Percentiles rank a stretch among this genome's conserved stretches.
Conservation (phyloP, 2,113 vertebrate species). For the Brachyistius frenatus region DNA sequence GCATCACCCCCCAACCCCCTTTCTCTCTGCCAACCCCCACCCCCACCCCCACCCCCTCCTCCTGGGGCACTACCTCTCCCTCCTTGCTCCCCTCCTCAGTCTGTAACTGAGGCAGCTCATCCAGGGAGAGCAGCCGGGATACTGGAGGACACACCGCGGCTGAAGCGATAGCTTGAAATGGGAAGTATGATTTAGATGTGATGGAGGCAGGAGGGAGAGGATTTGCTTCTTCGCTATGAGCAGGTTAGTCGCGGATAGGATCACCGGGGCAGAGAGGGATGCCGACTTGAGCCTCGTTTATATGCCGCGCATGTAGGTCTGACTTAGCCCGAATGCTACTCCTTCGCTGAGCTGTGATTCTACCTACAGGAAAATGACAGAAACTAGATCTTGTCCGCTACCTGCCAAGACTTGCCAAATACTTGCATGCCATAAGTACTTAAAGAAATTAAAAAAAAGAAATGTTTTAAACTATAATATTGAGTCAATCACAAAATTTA, state of each 20-base stretch:
- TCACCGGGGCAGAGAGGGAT: background rate
- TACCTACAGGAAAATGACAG: background rate
- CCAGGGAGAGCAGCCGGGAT: constrained; percentile 8
- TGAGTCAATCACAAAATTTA: too few relatives aligned
- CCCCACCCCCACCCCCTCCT: background rate
- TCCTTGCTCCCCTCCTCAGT: background rate
- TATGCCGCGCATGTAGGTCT: constrained; percentile 30
- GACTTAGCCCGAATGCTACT: constrained; percentile 9
- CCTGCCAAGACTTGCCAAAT: too few relatives aligned
- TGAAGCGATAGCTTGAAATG: constrained; percentile 19
- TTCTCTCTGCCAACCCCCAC: background rate
- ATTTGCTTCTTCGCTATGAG: constrained; percentile 26
- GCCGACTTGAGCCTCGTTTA: constrained; percentile 26
- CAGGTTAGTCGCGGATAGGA: constrained; percentile 54
- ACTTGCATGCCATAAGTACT: too few relatives aligned
- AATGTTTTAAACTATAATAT: too few relatives aligned
- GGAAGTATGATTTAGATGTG: constrained; percentile 12
- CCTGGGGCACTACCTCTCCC: constrained; percentile 10
- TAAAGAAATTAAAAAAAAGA: too few relatives aligned
- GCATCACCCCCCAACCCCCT: constrained; percentile 17
- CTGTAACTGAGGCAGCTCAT: background rate
- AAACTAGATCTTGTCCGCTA: too few relatives aligned
- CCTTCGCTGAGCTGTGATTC: background rate
- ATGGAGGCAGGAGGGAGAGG: constrained; percentile 33
- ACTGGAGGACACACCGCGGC: constrained; percentile 9